phyloP scores from a whole-genome alignment of 2,888 invertebrate genomes.

The Orthosia gracilis region DNA sequence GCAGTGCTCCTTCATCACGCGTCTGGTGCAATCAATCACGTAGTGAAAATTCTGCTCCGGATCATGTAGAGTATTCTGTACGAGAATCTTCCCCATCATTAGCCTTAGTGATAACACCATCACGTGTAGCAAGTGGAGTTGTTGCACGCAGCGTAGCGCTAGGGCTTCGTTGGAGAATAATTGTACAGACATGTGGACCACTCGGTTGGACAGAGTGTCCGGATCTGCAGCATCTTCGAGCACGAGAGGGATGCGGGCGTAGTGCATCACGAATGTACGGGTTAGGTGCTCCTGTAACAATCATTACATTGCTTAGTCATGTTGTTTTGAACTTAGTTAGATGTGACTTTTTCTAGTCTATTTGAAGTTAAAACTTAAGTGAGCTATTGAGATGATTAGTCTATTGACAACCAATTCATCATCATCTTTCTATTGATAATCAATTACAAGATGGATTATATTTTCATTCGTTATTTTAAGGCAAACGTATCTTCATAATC shows the following conservation, averaged over 20 bases:
- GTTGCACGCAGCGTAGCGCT: slow-evolving; percentile 97
- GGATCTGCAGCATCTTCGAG: slow-evolving; percentile 96
- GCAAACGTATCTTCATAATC: no score
- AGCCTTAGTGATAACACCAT: slow-evolving; percentile 97
- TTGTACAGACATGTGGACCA: slow-evolving; percentile 99
- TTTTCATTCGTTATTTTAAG: no score
- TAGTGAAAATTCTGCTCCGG: slow-evolving; percentile 95
- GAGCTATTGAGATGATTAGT: no score
- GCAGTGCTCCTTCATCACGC: slow-evolving; percentile 99
- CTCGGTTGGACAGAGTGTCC: slow-evolving; percentile 98
- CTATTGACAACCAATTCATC: no score
- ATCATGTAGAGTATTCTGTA: slow-evolving; percentile 96
- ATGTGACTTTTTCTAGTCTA: no score
- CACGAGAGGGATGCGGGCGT: slow-evolving; percentile 98
- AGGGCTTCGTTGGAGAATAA: slow-evolving; percentile 98
- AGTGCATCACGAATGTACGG: slow-evolving; percentile 98
- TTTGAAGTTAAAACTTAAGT: no score
- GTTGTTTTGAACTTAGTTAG: no score
- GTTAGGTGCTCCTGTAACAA: slow-evolving; percentile 96
- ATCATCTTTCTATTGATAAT: no score
- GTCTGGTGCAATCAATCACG: slow-evolving; percentile 97
- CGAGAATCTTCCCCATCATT: slow-evolving; percentile 98
- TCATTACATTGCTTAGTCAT: background rate
- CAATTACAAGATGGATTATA: no score
- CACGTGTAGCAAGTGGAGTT: slow-evolving; percentile 97